These are phyloP conservation scores for human DNA, from an alignment of 2,113 vertebrate species.

Conservation along the genomic window DNA sequence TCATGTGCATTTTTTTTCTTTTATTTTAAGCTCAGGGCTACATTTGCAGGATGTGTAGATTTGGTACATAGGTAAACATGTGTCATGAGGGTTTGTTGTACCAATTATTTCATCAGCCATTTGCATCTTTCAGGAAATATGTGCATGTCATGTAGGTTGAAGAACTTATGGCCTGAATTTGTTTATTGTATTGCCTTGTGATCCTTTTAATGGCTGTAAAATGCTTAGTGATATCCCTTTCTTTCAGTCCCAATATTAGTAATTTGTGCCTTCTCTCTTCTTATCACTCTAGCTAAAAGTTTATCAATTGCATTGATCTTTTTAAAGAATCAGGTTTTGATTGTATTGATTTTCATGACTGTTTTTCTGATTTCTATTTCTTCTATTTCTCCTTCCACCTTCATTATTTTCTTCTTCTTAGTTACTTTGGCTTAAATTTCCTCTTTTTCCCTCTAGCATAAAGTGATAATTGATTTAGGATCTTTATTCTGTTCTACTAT, in stretches of 20 bases:
- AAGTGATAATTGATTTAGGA: not conserved
- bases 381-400: not conserved
- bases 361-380: not conserved
- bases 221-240: not conserved
- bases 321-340: not conserved
- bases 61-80: no score
- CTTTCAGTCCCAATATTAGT: not conserved
- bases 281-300: not conserved
- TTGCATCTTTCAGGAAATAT: not conserved
- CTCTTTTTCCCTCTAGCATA: not conserved
- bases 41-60: no score
- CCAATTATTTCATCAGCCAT: not conserved
- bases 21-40: not conserved
- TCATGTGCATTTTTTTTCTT: not conserved
- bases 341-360: not conserved
- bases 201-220: not conserved
- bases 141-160: not conserved
- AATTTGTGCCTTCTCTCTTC: not conserved
- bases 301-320: not conserved
- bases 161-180: not conserved
- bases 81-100: no score
- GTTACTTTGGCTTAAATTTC: not conserved
- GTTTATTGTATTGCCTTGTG: not conserved
- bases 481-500: not conserved
- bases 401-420: not conserved